These are phyloP conservation scores for Ligdia adustata DNA, from an alignment of 2,888 invertebrate species.

Conservation along the genomic window DNA sequence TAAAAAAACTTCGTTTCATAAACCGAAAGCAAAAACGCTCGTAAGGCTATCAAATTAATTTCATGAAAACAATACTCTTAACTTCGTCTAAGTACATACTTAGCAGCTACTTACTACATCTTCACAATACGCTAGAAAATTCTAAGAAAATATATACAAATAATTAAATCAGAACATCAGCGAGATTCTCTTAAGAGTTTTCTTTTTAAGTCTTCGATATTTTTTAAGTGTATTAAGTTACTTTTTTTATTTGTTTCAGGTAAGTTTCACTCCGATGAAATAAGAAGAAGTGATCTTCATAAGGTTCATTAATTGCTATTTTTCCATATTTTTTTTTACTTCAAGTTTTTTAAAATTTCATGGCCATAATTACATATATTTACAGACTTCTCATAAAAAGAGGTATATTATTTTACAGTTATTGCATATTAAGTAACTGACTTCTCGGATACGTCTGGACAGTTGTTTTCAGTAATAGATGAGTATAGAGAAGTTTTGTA, in stretches of 20 bases:
- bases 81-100: constrained; percentile 3
- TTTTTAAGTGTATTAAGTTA: constrained; percentile 10
- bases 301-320: too few relatives aligned
- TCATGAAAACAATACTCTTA: background rate
- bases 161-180: constrained; percentile 1
- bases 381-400: too few relatives aligned
- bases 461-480: too few relatives aligned
- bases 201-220: constrained; percentile 6
- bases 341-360: too few relatives aligned
- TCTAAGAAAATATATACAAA: background rate
- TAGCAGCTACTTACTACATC: background rate
- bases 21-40: constrained; percentile 29
- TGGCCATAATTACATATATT: too few relatives aligned
- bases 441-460: too few relatives aligned
- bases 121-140: background rate
- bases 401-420: too few relatives aligned
- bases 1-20: too few relatives aligned
- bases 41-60: constrained; percentile 12
- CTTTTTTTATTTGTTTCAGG: constrained; percentile 36
- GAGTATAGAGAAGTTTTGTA: too few relatives aligned
- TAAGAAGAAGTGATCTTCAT: background rate
- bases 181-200: constrained; percentile 3
- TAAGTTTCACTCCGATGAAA: constrained; percentile 27
- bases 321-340: too few relatives aligned
- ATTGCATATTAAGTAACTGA: too few relatives aligned